A percentile compares a stretch with the other conserved stretches of the same genome.
phyloP scores from a whole-genome alignment of 2,113 vertebrate genomes.

The Ictidomys tridecemlineatus region DNA sequence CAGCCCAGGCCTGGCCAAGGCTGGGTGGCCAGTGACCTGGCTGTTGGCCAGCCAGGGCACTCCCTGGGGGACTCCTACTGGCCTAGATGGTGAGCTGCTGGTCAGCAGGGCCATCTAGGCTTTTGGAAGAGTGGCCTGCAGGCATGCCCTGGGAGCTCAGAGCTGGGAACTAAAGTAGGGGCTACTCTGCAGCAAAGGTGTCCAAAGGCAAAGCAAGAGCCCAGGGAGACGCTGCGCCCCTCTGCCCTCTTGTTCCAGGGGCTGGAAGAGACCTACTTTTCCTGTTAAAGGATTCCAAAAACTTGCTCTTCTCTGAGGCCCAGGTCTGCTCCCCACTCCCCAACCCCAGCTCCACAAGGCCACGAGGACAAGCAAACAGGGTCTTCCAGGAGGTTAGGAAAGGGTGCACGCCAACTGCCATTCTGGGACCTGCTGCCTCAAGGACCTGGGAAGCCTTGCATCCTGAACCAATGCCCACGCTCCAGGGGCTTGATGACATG shows the following conservation, averaged over 20 bases:
- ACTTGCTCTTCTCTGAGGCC: background rate
- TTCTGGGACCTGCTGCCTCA: background rate
- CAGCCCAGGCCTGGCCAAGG: background rate
- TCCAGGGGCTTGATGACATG: background rate
- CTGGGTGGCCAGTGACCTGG: background rate
- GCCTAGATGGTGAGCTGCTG: background rate
- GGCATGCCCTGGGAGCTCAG: background rate
- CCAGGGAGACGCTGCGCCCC: background rate
- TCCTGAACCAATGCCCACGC: background rate
- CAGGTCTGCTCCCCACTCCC: background rate
- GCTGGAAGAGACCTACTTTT: background rate
- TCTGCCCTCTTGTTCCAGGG: rapidly evolving
- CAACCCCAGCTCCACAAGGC: background rate
- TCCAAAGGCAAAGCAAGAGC: background rate
- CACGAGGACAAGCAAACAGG: background rate
- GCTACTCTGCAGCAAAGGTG: background rate
- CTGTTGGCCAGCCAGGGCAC: background rate
- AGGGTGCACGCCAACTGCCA: background rate
- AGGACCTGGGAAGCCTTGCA: background rate
- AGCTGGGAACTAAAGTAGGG: background rate
- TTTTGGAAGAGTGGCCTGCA: background rate
- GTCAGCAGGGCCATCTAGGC: background rate
- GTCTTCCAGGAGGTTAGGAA: background rate
- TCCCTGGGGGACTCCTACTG: background rate
- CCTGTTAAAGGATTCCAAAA: background rate